Percentiles rank a stretch among this genome's conserved stretches.
These are phyloP conservation scores for Chironomus striatipennis DNA, from an alignment of 1,140 invertebrate genomes.

Conservation along the genomic window DNA sequence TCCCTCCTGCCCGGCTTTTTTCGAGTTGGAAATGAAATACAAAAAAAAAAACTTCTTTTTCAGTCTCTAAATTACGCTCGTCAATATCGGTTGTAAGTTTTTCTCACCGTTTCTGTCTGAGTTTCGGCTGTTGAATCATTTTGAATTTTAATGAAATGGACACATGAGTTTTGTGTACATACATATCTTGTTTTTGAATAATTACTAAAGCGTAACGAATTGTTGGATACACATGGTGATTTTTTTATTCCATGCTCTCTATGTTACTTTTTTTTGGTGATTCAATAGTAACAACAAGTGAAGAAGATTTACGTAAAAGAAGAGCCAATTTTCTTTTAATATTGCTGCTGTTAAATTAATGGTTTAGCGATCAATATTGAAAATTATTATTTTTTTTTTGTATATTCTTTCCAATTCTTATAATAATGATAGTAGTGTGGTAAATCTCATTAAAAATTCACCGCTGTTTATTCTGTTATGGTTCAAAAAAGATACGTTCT, in stretches of 20 bases:
- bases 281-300: slow-evolving; percentile 1
- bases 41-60: not conserved
- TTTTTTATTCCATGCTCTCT: not conserved
- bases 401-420: not conserved
- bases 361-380: slow-evolving; percentile 7
- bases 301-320: slow-evolving; percentile 1
- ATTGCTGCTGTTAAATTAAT: not conserved
- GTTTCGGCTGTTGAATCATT: too few relatives aligned
- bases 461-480: not conserved
- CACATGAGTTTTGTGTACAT: slow-evolving; percentile 12
- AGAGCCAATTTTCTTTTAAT: not conserved
- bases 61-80: not conserved
- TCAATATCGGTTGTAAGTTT: not conserved
- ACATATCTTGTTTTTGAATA: slow-evolving; percentile 6
- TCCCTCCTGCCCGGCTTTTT: not conserved
- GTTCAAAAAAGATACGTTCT: not conserved
- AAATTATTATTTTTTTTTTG: not conserved
- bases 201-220: slow-evolving; percentile 18
- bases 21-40: not conserved
- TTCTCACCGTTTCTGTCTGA: not conserved
- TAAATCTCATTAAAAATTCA: slow-evolving; percentile 11
- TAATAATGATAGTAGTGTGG: not conserved
- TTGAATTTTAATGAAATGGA: not conserved
- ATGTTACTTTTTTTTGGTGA: not conserved
- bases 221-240: slow-evolving; percentile 15